Conservation (phyloP, 2,888 invertebrate genomes). For the Macropis europaea region DNA sequence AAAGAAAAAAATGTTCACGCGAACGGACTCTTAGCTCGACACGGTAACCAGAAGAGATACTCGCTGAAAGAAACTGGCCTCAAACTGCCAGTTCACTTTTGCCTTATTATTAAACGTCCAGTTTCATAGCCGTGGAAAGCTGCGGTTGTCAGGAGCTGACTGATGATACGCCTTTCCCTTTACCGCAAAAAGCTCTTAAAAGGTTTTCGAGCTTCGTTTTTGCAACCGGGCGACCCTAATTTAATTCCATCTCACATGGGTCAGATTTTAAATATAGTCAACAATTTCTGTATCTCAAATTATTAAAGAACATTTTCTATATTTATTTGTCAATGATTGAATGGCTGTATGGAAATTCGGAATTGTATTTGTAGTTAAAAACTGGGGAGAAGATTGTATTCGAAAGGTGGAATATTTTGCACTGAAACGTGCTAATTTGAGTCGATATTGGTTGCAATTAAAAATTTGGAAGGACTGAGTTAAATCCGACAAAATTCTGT, state of each 20-base stretch:
- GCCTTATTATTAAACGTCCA: conserved; percentile 44
- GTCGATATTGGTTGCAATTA: too few species aligned
- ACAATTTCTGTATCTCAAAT: too few species aligned
- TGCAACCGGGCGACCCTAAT: conserved; percentile 15
- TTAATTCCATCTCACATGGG: not conserved
- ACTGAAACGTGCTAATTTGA: too few species aligned
- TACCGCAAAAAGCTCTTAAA: conserved; percentile 6
- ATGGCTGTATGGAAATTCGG: too few species aligned
- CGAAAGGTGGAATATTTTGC: too few species aligned
- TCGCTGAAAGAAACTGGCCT: conserved; percentile 59
- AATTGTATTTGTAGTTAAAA: too few species aligned
- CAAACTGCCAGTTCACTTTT: conserved; percentile 67
- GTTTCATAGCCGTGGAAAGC: conserved; percentile 40
- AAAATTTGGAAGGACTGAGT: too few species aligned
- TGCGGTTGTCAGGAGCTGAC: conserved; percentile 26
- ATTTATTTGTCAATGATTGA: too few species aligned
- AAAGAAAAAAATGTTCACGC: conserved; percentile 60
- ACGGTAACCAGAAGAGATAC: conserved; percentile 61
- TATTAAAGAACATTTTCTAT: too few species aligned
- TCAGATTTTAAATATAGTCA: not conserved
- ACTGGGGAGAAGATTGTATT: too few species aligned
- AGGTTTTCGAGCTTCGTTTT: not conserved
- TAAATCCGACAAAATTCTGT: too few species aligned
- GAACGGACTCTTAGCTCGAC: conserved; percentile 64
- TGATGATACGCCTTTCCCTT: conserved; percentile 33